Conservation (phyloP, 2,888 invertebrate genomes). For the Fragum sueziense region DNA sequence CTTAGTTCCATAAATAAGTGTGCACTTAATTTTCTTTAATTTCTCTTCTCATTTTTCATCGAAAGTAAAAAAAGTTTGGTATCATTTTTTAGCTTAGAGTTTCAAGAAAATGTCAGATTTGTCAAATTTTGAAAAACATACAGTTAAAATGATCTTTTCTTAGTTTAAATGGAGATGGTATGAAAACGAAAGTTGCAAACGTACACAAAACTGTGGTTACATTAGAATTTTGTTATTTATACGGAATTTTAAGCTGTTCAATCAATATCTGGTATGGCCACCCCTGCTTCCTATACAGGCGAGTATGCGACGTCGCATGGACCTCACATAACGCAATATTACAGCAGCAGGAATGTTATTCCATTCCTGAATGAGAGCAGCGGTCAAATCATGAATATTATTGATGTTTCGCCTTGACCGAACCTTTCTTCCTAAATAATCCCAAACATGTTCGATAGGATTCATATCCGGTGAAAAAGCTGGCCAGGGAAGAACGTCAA, state of each 20-base stretch:
- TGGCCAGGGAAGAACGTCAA: conserved; percentile 29
- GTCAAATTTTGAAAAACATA: background rate
- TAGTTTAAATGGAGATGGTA: background rate
- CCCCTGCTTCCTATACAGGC: background rate
- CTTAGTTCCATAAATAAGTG: conserved; percentile 1
- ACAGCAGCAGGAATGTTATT: conserved; percentile 17
- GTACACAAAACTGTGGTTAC: background rate
- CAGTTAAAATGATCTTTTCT: background rate
- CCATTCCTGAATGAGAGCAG: conserved; percentile 23
- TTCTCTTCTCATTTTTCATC: background rate
- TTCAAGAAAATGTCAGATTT: background rate
- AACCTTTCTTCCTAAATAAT: conserved; percentile 13
- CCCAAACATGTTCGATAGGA: conserved; percentile 32
- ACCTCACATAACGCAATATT: conserved; percentile 15
- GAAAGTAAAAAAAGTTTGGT: background rate
- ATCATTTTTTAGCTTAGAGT: background rate
- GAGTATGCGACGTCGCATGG: conserved; percentile 6
- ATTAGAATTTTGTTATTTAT: background rate
- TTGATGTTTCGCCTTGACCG: conserved; percentile 5
- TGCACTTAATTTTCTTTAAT: background rate
- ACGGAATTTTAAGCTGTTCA: background rate
- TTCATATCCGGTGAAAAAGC: conserved; percentile 26
- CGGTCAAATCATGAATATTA: background rate
- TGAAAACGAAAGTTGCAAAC: background rate
- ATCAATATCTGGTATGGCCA: conserved; percentile 19